A percentile compares a stretch with the other conserved stretches of the same genome.
Evolutionary conservation across 37 sponge, comb jelly and placozoan species (phyloP).

Genomic region (Theonella swinhoei): DNA sequence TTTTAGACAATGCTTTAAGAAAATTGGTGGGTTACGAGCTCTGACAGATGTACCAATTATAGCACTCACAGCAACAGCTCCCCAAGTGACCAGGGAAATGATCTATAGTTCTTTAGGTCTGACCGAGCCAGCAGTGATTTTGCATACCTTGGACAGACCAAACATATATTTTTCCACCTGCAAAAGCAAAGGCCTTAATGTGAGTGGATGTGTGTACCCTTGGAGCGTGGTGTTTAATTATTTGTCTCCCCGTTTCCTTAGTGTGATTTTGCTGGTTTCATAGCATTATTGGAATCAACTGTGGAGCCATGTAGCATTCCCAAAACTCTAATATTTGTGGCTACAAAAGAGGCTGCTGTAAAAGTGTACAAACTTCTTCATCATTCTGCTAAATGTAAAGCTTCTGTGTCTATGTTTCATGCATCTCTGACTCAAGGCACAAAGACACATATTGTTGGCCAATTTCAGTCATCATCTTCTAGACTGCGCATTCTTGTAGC

Average conservation of each 20-base stretch:
- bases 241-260: neutral
- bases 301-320: neutral
- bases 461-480: too few species aligned
- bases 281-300: neutral
- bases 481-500: too few species aligned
- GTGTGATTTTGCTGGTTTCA: neutral
- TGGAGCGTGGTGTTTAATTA: too few species aligned
- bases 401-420: too few species aligned
- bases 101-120: neutral
- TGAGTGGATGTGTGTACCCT: neutral
- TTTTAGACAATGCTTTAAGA: neutral
- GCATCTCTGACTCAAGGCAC: too few species aligned
- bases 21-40: conserved; percentile 24
- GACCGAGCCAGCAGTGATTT: neutral
- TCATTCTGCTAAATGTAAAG: too few species aligned
- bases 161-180: conserved; percentile 3
- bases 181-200: neutral
- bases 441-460: too few species aligned
- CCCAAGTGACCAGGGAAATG: neutral
- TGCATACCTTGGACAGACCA: neutral
- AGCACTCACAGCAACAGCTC: conserved; percentile 18
- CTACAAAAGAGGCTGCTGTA: neutral
- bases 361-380: too few species aligned
- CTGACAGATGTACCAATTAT: conserved; percentile 7
- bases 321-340: neutral